Conservation (phyloP, 1,140 invertebrate genomes). For the Neotoxoptera formosana region DNA sequence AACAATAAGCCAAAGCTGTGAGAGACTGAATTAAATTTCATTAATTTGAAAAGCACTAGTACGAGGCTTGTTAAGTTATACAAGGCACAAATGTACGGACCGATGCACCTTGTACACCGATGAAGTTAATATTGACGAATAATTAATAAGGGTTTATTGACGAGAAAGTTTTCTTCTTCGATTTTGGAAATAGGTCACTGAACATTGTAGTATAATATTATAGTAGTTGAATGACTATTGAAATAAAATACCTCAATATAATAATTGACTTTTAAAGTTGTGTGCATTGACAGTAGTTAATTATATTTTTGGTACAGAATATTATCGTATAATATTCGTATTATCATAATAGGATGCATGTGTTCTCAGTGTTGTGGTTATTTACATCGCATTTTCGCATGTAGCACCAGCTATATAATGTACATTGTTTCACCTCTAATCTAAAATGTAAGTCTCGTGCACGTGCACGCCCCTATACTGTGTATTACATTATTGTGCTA, state of each 20-base stretch:
- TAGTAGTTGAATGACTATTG: background rate
- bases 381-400: background rate
- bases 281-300: background rate
- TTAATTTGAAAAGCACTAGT: constrained; percentile 26
- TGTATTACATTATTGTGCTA: background rate
- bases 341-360: background rate
- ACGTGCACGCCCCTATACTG: background rate
- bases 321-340: background rate
- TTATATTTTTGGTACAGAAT: background rate
- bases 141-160: constrained; percentile 32
- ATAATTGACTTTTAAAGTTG: background rate
- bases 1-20: background rate
- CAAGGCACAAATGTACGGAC: background rate
- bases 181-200: constrained; percentile 38
- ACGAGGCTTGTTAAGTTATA: constrained; percentile 16
- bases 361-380: background rate
- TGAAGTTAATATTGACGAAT: constrained; percentile 32
- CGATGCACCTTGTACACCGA: background rate
- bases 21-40: constrained; percentile 20
- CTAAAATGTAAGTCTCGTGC: constrained; percentile 1
- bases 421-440: constrained; percentile 19
- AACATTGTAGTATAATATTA: background rate
- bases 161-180: constrained; percentile 31
- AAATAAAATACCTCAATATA: background rate
- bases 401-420: background rate